A percentile compares a stretch with the other conserved stretches of the same genome.
phyloP scores from a whole-genome alignment of 2,113 vertebrate species.

The Nyctereutes procyonoides region DNA sequence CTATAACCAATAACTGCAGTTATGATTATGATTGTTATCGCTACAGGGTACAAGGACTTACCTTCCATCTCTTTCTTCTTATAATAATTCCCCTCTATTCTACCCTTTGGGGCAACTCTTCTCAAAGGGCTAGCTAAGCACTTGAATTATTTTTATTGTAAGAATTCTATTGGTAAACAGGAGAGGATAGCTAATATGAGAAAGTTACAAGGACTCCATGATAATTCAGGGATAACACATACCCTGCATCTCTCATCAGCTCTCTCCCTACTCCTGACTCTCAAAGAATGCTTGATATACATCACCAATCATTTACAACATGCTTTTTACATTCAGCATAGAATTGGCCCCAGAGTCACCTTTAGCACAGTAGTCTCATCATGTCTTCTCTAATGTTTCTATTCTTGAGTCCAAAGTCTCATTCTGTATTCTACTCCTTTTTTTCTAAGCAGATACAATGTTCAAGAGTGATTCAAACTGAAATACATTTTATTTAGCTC shows the following conservation, averaged over 20 bases:
- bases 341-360: neutral
- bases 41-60: neutral
- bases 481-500: neutral
- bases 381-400: neutral
- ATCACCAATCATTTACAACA: neutral
- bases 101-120: neutral
- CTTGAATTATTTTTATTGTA: conserved; percentile 7
- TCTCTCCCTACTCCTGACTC: neutral
- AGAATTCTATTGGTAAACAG: neutral
- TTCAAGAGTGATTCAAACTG: neutral
- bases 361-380: neutral
- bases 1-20: neutral
- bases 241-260: neutral
- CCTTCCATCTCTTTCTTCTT: neutral
- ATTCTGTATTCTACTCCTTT: neutral
- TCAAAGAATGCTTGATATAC: neutral
- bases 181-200: neutral
- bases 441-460: neutral
- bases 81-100: neutral
- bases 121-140: neutral
- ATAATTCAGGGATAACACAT: neutral
- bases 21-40: neutral
- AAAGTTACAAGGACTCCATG: neutral
- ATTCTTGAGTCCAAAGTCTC: neutral
- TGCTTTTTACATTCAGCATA: neutral